Conservation (phyloP, 2,797 vertebrate genomes). For the Paguma larvata region DNA sequence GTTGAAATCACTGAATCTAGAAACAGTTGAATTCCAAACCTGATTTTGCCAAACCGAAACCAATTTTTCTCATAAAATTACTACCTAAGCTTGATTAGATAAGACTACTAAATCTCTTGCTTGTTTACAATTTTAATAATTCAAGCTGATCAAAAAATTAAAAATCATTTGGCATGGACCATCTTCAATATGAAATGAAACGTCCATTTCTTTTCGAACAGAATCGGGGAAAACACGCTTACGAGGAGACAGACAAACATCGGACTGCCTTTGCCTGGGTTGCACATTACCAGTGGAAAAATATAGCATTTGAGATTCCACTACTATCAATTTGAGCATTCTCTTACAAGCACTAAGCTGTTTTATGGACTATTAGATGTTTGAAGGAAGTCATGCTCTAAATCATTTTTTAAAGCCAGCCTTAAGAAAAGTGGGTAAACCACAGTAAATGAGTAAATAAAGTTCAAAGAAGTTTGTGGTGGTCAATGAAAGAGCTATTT, state of each 20-base stretch:
- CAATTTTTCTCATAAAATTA: conserved; percentile 60
- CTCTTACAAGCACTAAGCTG: conserved; percentile 57
- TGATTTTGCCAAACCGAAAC: conserved; percentile 49
- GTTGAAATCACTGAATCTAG: conserved; percentile 40
- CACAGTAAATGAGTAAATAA: conserved; percentile 66
- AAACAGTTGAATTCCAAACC: conserved; percentile 56
- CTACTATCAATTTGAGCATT: neutral
- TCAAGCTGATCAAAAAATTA: neutral
- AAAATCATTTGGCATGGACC: neutral
- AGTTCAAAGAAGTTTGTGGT: conserved; percentile 58
- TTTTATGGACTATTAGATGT: conserved; percentile 43
- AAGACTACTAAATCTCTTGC: conserved; percentile 44
- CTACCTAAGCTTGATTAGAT: conserved; percentile 55
- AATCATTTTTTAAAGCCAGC: conserved; percentile 60
- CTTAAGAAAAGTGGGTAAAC: conserved; percentile 53
- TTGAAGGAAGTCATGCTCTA: conserved; percentile 62
- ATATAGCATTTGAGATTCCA: neutral
- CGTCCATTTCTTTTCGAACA: neutral
- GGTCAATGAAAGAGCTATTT: conserved; percentile 53
- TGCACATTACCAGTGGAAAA: conserved; percentile 28
- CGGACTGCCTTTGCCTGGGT: neutral
- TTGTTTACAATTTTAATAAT: conserved; percentile 35
- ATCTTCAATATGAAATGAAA: conserved; percentile 32
- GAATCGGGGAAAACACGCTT: neutral
- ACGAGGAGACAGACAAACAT: conserved; percentile 37